These are phyloP conservation scores for Willisornis vidua DNA, from an alignment of 2,113 vertebrate species.

Conservation along the genomic window DNA sequence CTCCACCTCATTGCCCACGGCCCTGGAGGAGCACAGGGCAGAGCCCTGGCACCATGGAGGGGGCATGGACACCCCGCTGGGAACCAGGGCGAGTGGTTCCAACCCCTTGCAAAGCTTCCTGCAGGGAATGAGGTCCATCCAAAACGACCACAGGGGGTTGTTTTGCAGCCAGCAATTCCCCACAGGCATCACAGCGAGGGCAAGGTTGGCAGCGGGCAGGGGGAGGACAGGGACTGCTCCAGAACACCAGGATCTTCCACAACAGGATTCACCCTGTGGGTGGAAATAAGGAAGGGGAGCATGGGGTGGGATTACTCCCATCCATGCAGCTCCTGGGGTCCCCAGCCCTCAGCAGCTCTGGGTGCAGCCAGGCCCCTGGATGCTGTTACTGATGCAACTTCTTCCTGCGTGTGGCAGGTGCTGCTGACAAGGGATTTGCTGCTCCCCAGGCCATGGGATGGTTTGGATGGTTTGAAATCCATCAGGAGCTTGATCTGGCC, in stretches of 20 bases:
- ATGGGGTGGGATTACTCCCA: background rate
- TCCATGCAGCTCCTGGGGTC: rapidly evolving
- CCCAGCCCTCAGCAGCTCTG: background rate
- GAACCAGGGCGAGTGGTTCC: rapidly evolving
- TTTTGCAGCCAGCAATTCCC: background rate
- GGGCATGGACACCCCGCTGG: background rate
- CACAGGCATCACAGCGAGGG: rapidly evolving
- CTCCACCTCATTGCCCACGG: background rate
- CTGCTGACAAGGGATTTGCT: background rate
- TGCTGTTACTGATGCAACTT: rapidly evolving
- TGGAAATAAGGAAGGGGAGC: rapidly evolving
- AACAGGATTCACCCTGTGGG: rapidly evolving
- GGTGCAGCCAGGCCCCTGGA: background rate
- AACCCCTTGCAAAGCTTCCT: background rate
- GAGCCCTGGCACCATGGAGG: background rate
- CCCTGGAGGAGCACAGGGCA: background rate
- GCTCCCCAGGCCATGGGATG: background rate
- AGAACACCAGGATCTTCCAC: background rate
- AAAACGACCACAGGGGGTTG: rapidly evolving
- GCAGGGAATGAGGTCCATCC: background rate
- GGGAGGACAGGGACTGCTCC: background rate
- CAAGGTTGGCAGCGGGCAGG: background rate
- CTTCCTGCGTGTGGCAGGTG: rapidly evolving
- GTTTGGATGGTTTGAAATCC: background rate
- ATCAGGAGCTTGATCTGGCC: rapidly evolving